Evolutionary conservation across 2,113 vertebrate genomes (phyloP).

Genomic region (Pristiophorus japonicus): DNA sequence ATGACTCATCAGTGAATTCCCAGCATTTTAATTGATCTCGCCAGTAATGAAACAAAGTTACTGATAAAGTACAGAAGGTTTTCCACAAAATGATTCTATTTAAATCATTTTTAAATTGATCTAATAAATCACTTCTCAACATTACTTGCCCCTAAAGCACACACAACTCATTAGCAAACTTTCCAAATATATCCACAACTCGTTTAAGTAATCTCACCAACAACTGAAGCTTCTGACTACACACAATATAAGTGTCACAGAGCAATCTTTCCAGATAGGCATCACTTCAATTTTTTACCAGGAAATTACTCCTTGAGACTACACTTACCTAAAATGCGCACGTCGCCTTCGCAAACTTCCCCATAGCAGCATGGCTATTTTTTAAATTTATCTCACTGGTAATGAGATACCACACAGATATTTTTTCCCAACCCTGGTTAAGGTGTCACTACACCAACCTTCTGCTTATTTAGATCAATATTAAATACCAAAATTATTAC

Average conservation of each 20-base stretch:
- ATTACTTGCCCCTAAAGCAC: not conserved
- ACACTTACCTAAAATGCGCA: not conserved
- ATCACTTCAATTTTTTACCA: constrained; percentile 18
- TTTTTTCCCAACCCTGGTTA: not conserved
- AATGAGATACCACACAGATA: not conserved
- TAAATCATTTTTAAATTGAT: not conserved
- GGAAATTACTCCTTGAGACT: constrained; percentile 50
- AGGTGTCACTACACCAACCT: constrained; percentile 8
- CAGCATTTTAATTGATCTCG: not conserved
- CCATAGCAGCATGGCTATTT: not conserved
- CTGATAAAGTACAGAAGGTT: not conserved
- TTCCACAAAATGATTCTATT: not conserved
- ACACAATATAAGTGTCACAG: not conserved
- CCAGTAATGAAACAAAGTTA: not conserved
- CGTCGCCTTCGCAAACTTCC: not conserved
- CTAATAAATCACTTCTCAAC: not conserved
- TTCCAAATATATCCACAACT: not conserved
- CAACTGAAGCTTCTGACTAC: not conserved
- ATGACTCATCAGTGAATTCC: not conserved
- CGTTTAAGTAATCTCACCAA: not conserved
- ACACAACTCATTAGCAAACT: not conserved
- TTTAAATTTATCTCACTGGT: constrained; percentile 16
- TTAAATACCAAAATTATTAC: constrained; percentile 66
- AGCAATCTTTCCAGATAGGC: not conserved
- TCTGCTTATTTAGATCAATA: constrained; percentile 49